Evolutionary conservation across 2,113 vertebrate species (phyloP).

Genomic region (Chaetorhynchus papuensis): DNA sequence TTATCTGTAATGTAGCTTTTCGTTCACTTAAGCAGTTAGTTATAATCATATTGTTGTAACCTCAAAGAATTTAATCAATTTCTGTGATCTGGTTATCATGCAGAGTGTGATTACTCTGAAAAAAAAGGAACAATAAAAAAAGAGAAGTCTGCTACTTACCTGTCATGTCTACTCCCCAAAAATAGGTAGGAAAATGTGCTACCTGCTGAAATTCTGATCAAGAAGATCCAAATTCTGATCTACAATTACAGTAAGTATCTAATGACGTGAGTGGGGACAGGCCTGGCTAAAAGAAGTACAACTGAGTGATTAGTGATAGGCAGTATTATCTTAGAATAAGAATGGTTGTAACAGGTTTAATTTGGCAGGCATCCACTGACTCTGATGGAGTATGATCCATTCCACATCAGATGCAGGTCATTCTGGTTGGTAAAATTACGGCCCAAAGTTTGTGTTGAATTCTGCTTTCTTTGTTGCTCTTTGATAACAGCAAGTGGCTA

Average conservation of each 20-base stretch:
- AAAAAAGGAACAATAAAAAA: neutral
- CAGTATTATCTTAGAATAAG: neutral
- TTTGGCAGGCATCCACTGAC: neutral
- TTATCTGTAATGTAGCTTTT: neutral
- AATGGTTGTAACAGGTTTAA: neutral
- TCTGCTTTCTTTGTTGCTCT: neutral
- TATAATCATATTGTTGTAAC: conserved; percentile 31
- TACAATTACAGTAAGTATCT: neutral
- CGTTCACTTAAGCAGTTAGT: conserved; percentile 14
- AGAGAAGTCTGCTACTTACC: neutral
- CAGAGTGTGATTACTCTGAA: neutral
- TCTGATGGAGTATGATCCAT: neutral
- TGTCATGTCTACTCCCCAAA: neutral
- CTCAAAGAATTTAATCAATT: conserved; percentile 46
- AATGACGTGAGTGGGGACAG: neutral
- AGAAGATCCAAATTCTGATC: neutral
- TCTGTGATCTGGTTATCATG: neutral
- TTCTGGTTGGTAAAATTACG: neutral
- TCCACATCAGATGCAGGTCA: neutral
- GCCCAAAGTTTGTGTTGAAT: neutral
- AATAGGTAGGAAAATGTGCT: neutral
- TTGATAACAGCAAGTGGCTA: neutral
- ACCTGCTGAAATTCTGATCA: neutral
- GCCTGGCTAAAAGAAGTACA: neutral
- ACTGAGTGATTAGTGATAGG: neutral